Conservation (phyloP, 2,888 invertebrate species). For the Cantharis nigra region DNA sequence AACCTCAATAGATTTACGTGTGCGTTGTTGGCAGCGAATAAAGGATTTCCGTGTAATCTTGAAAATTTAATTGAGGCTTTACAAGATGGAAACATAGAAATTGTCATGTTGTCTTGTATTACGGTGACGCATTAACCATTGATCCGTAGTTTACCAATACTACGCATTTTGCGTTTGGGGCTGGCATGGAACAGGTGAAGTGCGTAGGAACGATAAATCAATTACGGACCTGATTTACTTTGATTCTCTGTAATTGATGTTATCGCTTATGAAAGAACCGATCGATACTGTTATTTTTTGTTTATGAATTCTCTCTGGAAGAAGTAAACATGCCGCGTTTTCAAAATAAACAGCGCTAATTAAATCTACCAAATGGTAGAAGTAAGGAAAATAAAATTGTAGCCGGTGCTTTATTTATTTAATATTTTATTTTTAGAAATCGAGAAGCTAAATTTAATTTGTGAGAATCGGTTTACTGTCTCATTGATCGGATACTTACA, state of each 20-base stretch:
- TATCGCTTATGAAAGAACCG: background rate
- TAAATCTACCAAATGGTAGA: background rate
- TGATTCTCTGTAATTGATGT: background rate
- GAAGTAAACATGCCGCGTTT: background rate
- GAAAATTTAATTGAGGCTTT: conserved; percentile 9
- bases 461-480: background rate
- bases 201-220: background rate
- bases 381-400: background rate
- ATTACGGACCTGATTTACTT: background rate
- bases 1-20: background rate
- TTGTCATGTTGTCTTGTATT: background rate
- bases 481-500: background rate
- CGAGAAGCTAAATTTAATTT: background rate
- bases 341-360: background rate
- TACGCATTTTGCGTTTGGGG: background rate
- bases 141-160: background rate
- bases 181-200: background rate
- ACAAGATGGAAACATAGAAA: background rate
- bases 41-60: conserved; percentile 6
- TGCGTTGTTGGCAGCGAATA: background rate
- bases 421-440: background rate
- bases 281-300: background rate
- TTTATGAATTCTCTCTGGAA: background rate
- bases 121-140: background rate
- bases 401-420: background rate